Evolutionary conservation across 2,888 invertebrate species (phyloP).

Genomic region (Sesamia inferens): DNA sequence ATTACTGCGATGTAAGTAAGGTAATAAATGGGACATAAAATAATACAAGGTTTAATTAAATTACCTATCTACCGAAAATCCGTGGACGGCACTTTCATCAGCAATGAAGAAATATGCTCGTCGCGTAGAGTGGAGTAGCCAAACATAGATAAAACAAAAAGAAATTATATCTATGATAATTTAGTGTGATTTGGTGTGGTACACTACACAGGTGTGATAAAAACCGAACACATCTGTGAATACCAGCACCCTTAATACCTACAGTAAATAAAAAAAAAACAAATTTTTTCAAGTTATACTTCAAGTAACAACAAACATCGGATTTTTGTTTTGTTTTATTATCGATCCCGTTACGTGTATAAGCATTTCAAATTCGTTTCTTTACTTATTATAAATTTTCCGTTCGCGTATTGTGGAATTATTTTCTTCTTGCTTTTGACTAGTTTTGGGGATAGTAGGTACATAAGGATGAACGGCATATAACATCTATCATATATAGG

Average conservation of each 20-base stretch:
- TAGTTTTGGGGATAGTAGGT: not conserved
- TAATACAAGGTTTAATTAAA: not conserved
- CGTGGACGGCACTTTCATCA: too few relatives aligned
- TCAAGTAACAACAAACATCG: not conserved
- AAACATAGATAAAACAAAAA: too few relatives aligned
- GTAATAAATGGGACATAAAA: constrained; percentile 15
- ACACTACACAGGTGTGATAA: not conserved
- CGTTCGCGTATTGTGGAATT: too few relatives aligned
- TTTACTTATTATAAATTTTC: not conserved
- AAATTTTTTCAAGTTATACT: not conserved
- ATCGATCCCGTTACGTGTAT: not conserved
- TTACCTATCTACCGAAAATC: too few relatives aligned
- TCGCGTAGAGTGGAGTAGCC: too few relatives aligned
- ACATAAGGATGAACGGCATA: not conserved
- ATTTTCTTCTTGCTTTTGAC: not conserved
- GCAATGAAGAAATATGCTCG: too few relatives aligned
- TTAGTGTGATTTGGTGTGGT: too few relatives aligned
- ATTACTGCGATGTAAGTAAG: constrained; percentile 14
- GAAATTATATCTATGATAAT: too few relatives aligned
- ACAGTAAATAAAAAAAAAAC: not conserved
- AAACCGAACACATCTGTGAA: too few relatives aligned
- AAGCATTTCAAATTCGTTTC: not conserved
- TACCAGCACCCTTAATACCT: not conserved
- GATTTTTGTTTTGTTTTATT: not conserved
- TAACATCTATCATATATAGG: not conserved